Base-by-base conservation (phyloP, 2,113 vertebrate species). In the Pao palembangensis region DNA sequence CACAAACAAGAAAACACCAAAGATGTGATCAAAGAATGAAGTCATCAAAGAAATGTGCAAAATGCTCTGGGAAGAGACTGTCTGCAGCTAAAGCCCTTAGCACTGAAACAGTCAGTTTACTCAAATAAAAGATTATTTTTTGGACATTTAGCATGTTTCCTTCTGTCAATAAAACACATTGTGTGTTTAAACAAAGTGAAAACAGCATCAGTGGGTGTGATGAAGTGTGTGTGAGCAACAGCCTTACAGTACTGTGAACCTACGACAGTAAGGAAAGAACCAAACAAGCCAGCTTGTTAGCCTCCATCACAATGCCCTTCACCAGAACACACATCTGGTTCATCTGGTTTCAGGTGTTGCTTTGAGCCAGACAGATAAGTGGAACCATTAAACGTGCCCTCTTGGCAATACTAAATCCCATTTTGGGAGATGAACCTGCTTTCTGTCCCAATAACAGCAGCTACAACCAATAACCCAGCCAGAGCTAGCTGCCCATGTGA, bases 231-330 rank as follows among this genome's bases (percentile, higher is more conserved):
- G 15, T n/a, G 5, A 16, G 44, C 15, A 7, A n/a, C 44, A 49
- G 21, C 43, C 41, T 56, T 70, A 83, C 83, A 85, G 84, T 78
- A 84, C 82, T 61, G 62, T 43, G 61, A 75, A 62, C 56, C 25
- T 66, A 58, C 55, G 71, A 75, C 64, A 71, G 56, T 55, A 53
- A 61, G 66, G 63, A 67, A 76, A 68, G 63, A 80, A 73, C 55
- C 62, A 68, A 80, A 85, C 80, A 81, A 87, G 82, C 85, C 81
- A 62, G 83, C 87, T 86, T 80, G 80, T 86, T 80, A 49, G 68
- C 60, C 64, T 73, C 73, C 48, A 49, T 76, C 69, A 61, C 67
- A 64, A 72, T 47, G 58, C 49, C 64, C 58, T 68, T 20, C 11
- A 20, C 53, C 15, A 44, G 58, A 59, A 51, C 14, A 67, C 46